Evolutionary conservation across 2,113 vertebrate species (phyloP).

Genomic region (Dicrurus megarhynchus): DNA sequence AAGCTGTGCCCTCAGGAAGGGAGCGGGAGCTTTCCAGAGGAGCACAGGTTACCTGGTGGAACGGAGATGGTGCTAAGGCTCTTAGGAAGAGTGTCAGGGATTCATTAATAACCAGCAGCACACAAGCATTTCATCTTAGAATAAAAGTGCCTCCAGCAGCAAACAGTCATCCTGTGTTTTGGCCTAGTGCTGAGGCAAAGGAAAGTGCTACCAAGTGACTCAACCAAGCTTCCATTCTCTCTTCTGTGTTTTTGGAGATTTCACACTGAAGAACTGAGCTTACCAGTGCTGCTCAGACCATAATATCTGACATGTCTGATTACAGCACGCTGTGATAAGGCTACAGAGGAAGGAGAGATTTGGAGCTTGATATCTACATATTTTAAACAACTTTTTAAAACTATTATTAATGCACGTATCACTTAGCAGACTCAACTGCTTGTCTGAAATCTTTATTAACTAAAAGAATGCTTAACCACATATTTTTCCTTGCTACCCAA

Average conservation of each 20-base stretch:
- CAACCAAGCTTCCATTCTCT: neutral
- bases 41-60: constrained; percentile 37
- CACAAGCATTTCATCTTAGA: neutral
- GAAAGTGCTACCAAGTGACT: neutral
- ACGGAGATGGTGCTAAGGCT: neutral
- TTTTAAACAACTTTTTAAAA: neutral
- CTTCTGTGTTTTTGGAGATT: neutral
- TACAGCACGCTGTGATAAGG: fast-evolving
- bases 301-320: neutral
- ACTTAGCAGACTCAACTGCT: neutral
- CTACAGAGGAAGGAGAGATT: neutral
- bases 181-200: neutral
- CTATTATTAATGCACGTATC: neutral
- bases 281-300: neutral
- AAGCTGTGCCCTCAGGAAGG: constrained; percentile 38
- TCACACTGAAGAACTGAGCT: neutral
- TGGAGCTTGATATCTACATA: neutral
- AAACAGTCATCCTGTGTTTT: neutral
- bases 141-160: neutral
- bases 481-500: neutral
- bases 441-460: neutral
- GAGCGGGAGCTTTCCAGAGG: neutral
- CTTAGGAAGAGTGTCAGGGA: neutral
- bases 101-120: constrained; percentile 1
- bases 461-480: neutral